These are phyloP conservation scores for Drosophila biarmipes DNA, from an alignment of 1,140 invertebrate genomes.

Conservation along the genomic window DNA sequence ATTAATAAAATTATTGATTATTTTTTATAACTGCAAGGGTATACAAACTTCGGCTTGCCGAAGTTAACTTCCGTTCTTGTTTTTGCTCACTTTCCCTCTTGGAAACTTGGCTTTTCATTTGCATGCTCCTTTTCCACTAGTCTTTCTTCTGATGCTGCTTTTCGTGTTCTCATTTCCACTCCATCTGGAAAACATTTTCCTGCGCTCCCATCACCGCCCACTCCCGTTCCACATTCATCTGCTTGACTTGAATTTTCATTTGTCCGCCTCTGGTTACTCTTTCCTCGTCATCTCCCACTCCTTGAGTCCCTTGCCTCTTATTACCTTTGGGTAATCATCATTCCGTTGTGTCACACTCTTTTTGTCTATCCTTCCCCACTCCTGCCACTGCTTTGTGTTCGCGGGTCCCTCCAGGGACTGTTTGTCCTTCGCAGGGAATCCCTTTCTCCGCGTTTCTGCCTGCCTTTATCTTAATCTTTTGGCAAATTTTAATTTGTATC, in stretches of 20 bases:
- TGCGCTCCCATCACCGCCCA: slow-evolving; percentile 49
- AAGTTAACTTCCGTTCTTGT: too few species aligned
- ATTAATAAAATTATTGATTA: too few species aligned
- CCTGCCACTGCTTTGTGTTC: slow-evolving; percentile 23
- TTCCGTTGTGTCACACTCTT: slow-evolving; percentile 38
- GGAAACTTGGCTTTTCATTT: slow-evolving; percentile 66
- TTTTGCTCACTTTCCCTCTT: slow-evolving; percentile 26
- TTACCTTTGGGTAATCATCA: slow-evolving; percentile 78
- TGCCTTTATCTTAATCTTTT: slow-evolving; percentile 35
- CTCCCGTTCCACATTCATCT: slow-evolving; percentile 72
- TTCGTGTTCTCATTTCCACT: slow-evolving; percentile 35
- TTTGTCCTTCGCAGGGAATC: slow-evolving; percentile 35
- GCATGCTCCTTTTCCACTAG: slow-evolving; percentile 60
- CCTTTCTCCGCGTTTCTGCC: neutral
- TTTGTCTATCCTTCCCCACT: slow-evolving; percentile 21
- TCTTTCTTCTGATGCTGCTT: slow-evolving; percentile 5
- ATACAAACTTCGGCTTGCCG: too few species aligned
- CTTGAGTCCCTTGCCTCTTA: slow-evolving; percentile 23
- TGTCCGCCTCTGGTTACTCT: slow-evolving; percentile 51
- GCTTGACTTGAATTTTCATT: slow-evolving; percentile 79
- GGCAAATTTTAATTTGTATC: slow-evolving; percentile 59
- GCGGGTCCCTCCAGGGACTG: slow-evolving; percentile 12
- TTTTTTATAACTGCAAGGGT: too few species aligned
- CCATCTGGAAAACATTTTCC: slow-evolving; percentile 37
- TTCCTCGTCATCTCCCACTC: slow-evolving; percentile 10